Conservation (phyloP, 2,113 vertebrate genomes). For the Leiothrix lutea region DNA sequence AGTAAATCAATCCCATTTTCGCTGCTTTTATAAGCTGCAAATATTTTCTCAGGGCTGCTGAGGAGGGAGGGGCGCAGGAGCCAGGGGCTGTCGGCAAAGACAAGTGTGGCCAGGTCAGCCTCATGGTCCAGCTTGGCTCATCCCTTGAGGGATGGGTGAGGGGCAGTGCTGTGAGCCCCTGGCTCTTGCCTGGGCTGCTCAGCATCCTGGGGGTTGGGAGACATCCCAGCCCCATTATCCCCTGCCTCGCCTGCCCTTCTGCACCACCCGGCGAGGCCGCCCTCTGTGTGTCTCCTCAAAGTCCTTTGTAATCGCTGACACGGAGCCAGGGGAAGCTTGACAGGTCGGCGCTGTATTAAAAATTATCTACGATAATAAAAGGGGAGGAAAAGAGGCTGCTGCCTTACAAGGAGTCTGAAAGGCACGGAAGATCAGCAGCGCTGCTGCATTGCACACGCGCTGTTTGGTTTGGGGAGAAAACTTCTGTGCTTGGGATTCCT, state of each 20-base stretch:
- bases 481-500: accelerated
- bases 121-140: neutral
- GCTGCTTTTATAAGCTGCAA: neutral
- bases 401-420: neutral
- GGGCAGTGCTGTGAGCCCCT: neutral
- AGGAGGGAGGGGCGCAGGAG: neutral
- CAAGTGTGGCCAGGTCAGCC: accelerated
- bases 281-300: neutral
- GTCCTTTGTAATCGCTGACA: neutral
- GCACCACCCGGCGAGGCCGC: neutral
- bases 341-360: neutral
- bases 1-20: neutral
- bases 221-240: neutral
- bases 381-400: neutral
- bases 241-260: accelerated
- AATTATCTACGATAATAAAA: neutral
- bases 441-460: accelerated
- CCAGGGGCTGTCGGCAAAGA: neutral
- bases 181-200: accelerated
- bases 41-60: neutral
- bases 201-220: accelerated
- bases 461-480: neutral
- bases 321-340: neutral
- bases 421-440: neutral
- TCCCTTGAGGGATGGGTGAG: neutral